A percentile compares a stretch with the other conserved stretches of the same genome.
These are phyloP conservation scores for Ferrisia virgata DNA, from an alignment of 2,888 invertebrate species.

Conservation along the genomic window DNA sequence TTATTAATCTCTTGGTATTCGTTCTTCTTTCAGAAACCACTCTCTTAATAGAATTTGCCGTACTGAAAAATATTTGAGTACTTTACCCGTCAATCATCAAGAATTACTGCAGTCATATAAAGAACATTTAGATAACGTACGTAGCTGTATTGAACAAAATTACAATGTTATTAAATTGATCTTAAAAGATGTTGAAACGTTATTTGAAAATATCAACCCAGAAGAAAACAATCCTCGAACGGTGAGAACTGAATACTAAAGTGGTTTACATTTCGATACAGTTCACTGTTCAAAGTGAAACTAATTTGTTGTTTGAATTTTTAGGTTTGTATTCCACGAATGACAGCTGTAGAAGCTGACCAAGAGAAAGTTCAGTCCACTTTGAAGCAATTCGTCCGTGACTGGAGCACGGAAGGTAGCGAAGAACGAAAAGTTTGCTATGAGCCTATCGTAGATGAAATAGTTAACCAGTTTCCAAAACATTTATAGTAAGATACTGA, in stretches of 20 bases:
- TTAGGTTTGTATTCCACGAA: slow-evolving; percentile 33
- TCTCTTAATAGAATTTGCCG: slow-evolving; percentile 65
- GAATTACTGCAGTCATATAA: slow-evolving; percentile 71
- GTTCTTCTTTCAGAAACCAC: slow-evolving; percentile 63
- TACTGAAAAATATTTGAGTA: slow-evolving; percentile 71
- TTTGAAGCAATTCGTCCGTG: slow-evolving; percentile 92
- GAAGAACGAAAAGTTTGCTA: slow-evolving; percentile 84
- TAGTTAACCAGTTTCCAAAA: slow-evolving; percentile 68
- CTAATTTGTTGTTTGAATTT: neutral
- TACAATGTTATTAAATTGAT: slow-evolving; percentile 65
- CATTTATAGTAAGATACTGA: slow-evolving; percentile 53
- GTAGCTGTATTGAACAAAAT: slow-evolving; percentile 72
- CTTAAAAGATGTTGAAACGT: slow-evolving; percentile 72
- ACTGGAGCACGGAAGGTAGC: slow-evolving; percentile 87
- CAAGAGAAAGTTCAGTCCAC: slow-evolving; percentile 77
- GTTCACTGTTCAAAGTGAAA: neutral
- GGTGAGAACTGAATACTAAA: too few relatives aligned
- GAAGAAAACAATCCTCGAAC: slow-evolving; percentile 42
- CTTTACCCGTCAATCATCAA: slow-evolving; percentile 72
- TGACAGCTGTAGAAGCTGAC: slow-evolving; percentile 48
- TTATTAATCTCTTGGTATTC: neutral
- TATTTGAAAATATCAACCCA: slow-evolving; percentile 70
- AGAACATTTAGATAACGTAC: slow-evolving; percentile 70
- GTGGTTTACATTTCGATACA: neutral
- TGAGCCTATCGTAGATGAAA: slow-evolving; percentile 80